phyloP scores from a whole-genome alignment of 2,797 vertebrate species.

The Limnodromus scolopaceus region DNA sequence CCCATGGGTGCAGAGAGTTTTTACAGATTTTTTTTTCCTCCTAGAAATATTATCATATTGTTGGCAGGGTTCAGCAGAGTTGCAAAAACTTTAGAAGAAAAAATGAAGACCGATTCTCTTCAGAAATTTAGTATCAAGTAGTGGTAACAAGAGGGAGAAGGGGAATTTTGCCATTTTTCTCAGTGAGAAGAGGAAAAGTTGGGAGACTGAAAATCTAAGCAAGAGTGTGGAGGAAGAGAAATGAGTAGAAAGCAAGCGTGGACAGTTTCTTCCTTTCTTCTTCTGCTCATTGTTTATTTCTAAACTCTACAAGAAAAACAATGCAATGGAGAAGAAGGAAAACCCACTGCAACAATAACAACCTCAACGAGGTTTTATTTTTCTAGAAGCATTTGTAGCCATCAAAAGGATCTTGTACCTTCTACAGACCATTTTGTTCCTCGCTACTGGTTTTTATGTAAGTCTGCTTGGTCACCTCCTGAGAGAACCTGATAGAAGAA shows the following conservation, averaged over 20 bases:
- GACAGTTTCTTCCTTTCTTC: background rate
- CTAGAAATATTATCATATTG: background rate
- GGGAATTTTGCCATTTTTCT: background rate
- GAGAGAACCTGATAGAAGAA: background rate
- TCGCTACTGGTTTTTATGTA: background rate
- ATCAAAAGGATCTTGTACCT: background rate
- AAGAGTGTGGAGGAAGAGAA: background rate
- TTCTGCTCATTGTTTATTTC: background rate
- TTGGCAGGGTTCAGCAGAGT: background rate
- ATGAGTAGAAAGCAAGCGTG: background rate
- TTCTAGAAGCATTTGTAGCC: background rate
- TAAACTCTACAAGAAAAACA: background rate
- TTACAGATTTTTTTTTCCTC: background rate
- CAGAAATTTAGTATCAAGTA: background rate
- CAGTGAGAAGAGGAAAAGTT: background rate
- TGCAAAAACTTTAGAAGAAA: background rate
- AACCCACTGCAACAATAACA: background rate
- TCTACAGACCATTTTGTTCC: background rate
- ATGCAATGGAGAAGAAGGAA: background rate
- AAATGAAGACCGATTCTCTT: background rate
- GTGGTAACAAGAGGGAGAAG: background rate
- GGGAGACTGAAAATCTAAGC: background rate
- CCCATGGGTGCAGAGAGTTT: background rate
- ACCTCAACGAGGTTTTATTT: background rate
- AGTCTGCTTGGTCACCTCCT: background rate